Percentiles rank a stretch among this genome's conserved stretches.
phyloP scores from a whole-genome alignment of 2,113 vertebrate genomes.

The Festucalex cinctus region DNA sequence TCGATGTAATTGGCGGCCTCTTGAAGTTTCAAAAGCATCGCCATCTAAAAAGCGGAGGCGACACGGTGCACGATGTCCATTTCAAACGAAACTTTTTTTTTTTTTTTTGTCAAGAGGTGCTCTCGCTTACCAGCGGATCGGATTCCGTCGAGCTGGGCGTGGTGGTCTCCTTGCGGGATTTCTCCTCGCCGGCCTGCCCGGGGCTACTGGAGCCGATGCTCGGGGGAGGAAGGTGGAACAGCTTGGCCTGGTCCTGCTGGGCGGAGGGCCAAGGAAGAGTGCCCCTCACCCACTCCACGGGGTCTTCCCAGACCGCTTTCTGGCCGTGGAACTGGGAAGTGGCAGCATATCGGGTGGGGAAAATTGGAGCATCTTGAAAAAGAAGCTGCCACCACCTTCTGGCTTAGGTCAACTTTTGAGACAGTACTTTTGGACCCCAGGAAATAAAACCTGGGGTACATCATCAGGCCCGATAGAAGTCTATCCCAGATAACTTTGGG shows the following conservation, averaged over 20 bases:
- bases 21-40: constrained; percentile 97
- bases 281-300: constrained; percentile 96
- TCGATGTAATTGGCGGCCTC: constrained; percentile 98
- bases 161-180: constrained; percentile 86
- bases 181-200: constrained; percentile 80
- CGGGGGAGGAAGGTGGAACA: constrained; percentile 92
- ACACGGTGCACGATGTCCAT: constrained; percentile 5
- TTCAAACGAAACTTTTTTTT: neutral
- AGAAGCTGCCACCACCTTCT: neutral
- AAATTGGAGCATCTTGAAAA: constrained; percentile 15
- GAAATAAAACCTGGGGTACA: neutral
- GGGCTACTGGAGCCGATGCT: constrained; percentile 81
- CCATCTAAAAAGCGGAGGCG: constrained; percentile 80
- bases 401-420: neutral
- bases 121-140: constrained; percentile 84
- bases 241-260: constrained; percentile 94
- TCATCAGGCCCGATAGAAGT: neutral
- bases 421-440: neutral
- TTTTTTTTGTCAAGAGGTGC: neutral
- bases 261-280: constrained; percentile 95
- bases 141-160: constrained; percentile 89
- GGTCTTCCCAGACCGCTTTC: constrained; percentile 96
- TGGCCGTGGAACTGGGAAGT: constrained; percentile 86
- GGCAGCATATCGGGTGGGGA: constrained; percentile 23
- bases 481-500: no score